phyloP scores from a whole-genome alignment of 2,113 vertebrate genomes.

The Ochotona princeps region DNA sequence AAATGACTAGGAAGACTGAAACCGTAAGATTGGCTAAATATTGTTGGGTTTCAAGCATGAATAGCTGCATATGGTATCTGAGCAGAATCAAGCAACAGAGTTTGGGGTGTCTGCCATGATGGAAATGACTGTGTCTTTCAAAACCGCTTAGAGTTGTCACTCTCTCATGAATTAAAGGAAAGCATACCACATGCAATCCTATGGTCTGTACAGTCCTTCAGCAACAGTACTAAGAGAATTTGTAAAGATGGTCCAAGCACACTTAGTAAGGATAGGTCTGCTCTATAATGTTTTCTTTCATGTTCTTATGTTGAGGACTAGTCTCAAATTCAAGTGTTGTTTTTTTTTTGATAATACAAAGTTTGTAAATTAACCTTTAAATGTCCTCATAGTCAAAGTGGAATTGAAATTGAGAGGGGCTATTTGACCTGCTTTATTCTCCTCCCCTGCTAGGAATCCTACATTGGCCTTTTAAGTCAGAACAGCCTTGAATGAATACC shows the following conservation, averaged over 20 bases:
- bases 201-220: too few relatives aligned
- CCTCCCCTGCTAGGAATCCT: constrained; percentile 40
- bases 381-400: neutral
- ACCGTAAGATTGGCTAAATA: neutral
- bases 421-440: neutral
- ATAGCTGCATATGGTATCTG: neutral
- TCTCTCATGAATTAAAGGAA: neutral
- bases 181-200: neutral
- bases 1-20: neutral
- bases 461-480: neutral
- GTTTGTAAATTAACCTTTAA: constrained; percentile 35
- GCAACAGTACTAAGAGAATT: neutral
- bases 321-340: neutral
- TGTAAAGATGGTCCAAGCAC: constrained; percentile 10
- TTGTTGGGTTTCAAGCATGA: neutral
- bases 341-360: constrained; percentile 11
- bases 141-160: neutral
- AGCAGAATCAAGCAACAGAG: neutral
- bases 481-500: neutral
- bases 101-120: neutral
- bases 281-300: neutral
- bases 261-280: neutral
- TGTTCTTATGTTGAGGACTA: constrained; percentile 18
- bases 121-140: neutral
- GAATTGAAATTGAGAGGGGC: constrained; percentile 28